A percentile compares a stretch with the other conserved stretches of the same genome.
Evolutionary conservation across 2,888 invertebrate species (phyloP).

Genomic region (Cecidostiba fungosa): DNA sequence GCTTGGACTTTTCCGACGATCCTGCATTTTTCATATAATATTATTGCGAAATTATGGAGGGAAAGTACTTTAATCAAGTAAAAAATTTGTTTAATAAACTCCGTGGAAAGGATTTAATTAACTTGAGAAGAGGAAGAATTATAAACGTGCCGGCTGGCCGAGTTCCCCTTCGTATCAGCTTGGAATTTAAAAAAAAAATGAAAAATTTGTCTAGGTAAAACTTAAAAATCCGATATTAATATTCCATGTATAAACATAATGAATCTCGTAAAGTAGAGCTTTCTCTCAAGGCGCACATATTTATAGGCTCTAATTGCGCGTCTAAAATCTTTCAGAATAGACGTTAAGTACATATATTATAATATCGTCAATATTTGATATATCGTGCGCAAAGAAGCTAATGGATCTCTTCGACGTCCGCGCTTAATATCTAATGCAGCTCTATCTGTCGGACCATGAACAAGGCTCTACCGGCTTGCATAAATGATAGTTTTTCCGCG

Average conservation of each 20-base stretch:
- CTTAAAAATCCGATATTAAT: background rate
- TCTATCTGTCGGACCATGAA: background rate
- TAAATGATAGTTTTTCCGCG: background rate
- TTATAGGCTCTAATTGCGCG: background rate
- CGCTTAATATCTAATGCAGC: constrained; percentile 12
- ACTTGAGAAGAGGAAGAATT: background rate
- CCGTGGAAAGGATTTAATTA: background rate
- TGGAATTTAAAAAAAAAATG: too few relatives aligned
- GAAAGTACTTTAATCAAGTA: background rate
- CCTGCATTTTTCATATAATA: too few relatives aligned
- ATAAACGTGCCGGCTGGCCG: too few relatives aligned
- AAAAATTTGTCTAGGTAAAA: too few relatives aligned
- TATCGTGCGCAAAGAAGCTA: background rate
- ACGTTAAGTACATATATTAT: too few relatives aligned
- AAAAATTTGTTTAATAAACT: background rate
- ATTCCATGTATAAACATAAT: background rate
- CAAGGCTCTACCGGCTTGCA: background rate
- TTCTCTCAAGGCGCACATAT: background rate
- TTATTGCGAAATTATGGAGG: background rate
- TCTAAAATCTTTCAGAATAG: too few relatives aligned
- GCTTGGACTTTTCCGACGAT: background rate
- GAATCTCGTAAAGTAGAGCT: background rate
- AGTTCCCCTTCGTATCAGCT: too few relatives aligned
- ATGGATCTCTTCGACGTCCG: background rate
- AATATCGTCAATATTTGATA: background rate